Percentiles rank a stretch among this genome's conserved stretches.
Conservation (phyloP, 1,140 invertebrate species). For the Tetragnatha versicolor region DNA sequence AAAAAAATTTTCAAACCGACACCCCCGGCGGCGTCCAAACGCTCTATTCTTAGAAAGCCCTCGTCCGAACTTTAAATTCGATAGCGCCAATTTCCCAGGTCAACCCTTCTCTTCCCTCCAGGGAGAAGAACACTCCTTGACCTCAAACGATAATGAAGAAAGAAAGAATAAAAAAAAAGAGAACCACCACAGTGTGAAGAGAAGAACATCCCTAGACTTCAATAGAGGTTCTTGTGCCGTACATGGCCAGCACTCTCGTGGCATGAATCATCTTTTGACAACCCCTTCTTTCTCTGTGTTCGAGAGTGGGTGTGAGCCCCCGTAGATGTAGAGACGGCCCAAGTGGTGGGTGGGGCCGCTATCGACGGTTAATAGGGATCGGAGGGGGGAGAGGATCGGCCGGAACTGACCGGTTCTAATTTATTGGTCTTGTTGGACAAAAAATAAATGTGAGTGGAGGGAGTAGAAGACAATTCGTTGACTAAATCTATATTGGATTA, state of each 20-base stretch:
- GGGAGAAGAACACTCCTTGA: slow-evolving; percentile 16
- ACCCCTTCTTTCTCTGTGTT: slow-evolving; percentile 11
- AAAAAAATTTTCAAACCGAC: no score
- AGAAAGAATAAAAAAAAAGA: neutral
- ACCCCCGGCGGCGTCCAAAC: no score
- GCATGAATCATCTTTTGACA: slow-evolving; percentile 28
- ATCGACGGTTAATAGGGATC: no score
- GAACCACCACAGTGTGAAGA: neutral
- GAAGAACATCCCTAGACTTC: no score
- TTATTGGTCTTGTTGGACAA: no score
- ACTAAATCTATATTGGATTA: no score
- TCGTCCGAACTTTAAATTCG: slow-evolving; percentile 10
- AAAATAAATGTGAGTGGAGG: no score
- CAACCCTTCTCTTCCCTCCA: neutral
- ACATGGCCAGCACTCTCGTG: slow-evolving; percentile 6
- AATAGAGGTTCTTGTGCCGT: slow-evolving; percentile 14
- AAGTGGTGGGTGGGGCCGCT: neutral
- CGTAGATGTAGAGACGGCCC: slow-evolving; percentile 5
- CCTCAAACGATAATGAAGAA: slow-evolving; percentile 17
- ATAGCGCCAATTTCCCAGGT: slow-evolving; percentile 21
- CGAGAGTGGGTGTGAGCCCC: slow-evolving; percentile 13
- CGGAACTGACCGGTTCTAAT: no score
- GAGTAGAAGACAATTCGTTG: no score
- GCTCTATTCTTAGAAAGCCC: neutral
- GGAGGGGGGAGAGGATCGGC: no score